Evolutionary conservation across 2,888 invertebrate species (phyloP), one percentile per base, ranked within the genome.

Genomic region (Drosophila neonasuta): DNA sequence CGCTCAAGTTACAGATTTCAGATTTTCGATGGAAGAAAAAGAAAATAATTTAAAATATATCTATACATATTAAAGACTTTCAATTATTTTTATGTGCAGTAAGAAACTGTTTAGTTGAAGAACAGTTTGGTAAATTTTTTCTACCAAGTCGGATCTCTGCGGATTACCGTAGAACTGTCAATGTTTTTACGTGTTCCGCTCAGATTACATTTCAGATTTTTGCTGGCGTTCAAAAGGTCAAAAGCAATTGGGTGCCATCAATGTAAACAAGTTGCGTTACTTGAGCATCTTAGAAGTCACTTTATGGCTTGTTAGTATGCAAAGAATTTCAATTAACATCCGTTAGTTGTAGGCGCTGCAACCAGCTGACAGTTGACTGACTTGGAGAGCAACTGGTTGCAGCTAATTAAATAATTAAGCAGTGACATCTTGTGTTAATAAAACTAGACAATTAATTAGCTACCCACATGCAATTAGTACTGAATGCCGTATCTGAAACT

Each of bases 251-350:
- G 41, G 42, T 42, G 52, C 24, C 32, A 49, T 11, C 62, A 64
- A 58, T 71, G 64, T 44, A 77, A 85, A 76, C 82, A 39, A 76
- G 77, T 80, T 76, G 61, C 57, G 52, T 50, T 62, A 63, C 50
- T 34, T 50, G 17, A 42, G 15, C 24, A 61, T 66, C 66, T 68
- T 46, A 36, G 39, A 10, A 61, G 36, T 30, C 42, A 67, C 45
- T 65, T 67, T 71, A 71, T 52, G 57, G 62, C 81, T 84, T 78
- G 84, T 82, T 82, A 82, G 86, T 79, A 86, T 82, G 75, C 82
- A 83, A 76, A 70, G 68, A 76, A 86, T 80, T 66, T 70, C 54
- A 62, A 75, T 65, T 69, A 57, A 42, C 50, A 61, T 45, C 44
- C 55, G 56, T 44, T 57, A 13, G 36, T 24, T 24, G 24, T 36